A percentile compares a stretch with the other conserved stretches of the same genome.
phyloP scores from a whole-genome alignment of 2,888 invertebrate species.

The Rhingia rostrata region DNA sequence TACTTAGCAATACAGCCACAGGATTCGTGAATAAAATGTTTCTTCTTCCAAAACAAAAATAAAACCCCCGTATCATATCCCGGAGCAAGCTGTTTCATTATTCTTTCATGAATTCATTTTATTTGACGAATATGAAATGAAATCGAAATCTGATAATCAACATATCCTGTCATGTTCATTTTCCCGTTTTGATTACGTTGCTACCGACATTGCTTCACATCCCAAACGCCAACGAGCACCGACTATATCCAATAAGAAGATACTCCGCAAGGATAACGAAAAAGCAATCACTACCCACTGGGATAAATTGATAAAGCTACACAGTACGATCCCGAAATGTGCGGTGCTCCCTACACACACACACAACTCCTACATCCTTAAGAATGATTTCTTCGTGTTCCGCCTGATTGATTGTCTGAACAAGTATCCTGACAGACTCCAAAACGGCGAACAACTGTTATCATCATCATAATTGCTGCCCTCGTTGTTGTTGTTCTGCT shows the following conservation, averaged over 20 bases:
- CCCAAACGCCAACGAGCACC: background rate
- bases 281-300: constrained; percentile 56
- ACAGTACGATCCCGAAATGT: constrained; percentile 4
- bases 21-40: constrained; percentile 36
- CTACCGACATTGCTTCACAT: background rate
- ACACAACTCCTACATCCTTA: background rate
- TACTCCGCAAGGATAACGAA: constrained; percentile 30
- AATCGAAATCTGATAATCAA: constrained; percentile 72
- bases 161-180: constrained; percentile 36
- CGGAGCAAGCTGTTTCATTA: constrained; percentile 39
- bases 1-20: background rate
- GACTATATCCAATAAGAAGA: constrained; percentile 44
- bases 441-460: constrained; percentile 6
- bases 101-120: constrained; percentile 53
- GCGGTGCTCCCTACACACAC: background rate
- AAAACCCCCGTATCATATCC: constrained; percentile 55
- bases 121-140: constrained; percentile 66
- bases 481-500: constrained; percentile 46
- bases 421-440: constrained; percentile 56
- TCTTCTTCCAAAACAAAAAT: constrained; percentile 27
- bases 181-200: constrained; percentile 58
- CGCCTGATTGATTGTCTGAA: constrained; percentile 63
- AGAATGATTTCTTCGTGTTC: constrained; percentile 33
- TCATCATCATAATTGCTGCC: constrained; percentile 55
- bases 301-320: constrained; percentile 55